These are phyloP conservation scores for Chrysolophus pictus DNA, from an alignment of 2,797 vertebrate species.

Conservation along the genomic window DNA sequence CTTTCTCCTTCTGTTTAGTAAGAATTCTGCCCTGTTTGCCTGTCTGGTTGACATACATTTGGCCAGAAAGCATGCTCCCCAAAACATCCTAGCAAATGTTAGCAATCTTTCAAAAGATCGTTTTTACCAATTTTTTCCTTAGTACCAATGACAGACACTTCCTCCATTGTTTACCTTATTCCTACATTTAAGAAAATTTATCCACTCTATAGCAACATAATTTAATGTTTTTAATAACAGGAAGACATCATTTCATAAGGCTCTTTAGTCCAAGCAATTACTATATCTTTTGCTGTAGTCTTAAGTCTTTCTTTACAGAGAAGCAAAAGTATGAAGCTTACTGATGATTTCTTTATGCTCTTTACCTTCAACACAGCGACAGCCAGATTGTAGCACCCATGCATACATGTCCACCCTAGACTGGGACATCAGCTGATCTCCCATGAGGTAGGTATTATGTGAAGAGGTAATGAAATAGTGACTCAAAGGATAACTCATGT, in stretches of 20 bases:
- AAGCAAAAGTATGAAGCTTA: background rate
- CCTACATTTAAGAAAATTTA: no score
- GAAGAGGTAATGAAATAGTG: slow-evolving; percentile 98
- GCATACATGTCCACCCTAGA: slow-evolving; percentile 98
- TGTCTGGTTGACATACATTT: no score
- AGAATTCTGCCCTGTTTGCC: no score
- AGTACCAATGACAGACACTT: no score
- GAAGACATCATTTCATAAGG: background rate
- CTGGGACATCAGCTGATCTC: slow-evolving; percentile 98
- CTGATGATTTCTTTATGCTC: background rate
- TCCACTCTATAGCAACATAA: background rate
- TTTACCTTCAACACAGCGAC: slow-evolving; percentile 96
- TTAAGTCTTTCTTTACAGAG: background rate
- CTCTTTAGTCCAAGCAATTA: background rate
- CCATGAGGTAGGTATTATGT: slow-evolving; percentile 98
- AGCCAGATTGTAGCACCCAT: slow-evolving; percentile 96
- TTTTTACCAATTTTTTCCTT: no score
- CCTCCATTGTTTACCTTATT: no score
- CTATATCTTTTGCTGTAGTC: background rate
- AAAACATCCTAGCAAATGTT: no score
- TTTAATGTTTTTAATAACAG: background rate
- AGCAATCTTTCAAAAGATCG: no score
- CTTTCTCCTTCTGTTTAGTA: no score
- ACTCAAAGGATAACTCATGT: slow-evolving; percentile 92
- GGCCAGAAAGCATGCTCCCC: no score